Conservation (phyloP, 2,888 invertebrate genomes). For the Leptogaster cylindrica region DNA sequence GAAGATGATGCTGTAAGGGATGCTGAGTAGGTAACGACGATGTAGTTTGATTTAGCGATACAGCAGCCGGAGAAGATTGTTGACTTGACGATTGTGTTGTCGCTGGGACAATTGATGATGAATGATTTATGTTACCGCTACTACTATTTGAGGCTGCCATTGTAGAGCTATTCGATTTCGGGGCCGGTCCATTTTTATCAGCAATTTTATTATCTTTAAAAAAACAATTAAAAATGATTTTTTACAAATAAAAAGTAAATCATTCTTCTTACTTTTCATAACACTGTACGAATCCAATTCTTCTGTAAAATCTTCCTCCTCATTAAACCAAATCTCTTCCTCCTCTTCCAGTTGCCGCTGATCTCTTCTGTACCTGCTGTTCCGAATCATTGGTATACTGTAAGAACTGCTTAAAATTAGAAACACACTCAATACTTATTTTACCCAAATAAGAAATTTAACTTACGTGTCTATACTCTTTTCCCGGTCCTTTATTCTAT, state of each 20-base stretch:
- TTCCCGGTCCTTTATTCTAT: conserved; percentile 86
- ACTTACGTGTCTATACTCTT: conserved; percentile 74
- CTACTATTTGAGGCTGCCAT: conserved; percentile 54
- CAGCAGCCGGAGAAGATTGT: conserved; percentile 30
- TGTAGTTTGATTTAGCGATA: conserved; percentile 35
- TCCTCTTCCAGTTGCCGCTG: conserved; percentile 94
- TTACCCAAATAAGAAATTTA: background rate
- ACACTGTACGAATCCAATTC: conserved; percentile 64
- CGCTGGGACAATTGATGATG: conserved; percentile 54
- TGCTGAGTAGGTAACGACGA: conserved; percentile 61
- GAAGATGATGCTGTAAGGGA: conserved; percentile 48
- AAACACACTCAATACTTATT: background rate
- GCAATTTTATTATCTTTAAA: conserved; percentile 51
- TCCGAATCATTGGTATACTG: conserved; percentile 72
- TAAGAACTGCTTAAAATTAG: conserved; percentile 28
- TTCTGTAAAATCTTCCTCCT: conserved; percentile 92
- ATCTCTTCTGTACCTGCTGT: conserved; percentile 83
- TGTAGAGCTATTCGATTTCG: conserved; percentile 54
- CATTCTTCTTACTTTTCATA: conserved; percentile 57
- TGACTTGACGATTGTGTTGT: conserved; percentile 44
- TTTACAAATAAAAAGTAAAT: background rate
- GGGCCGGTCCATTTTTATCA: conserved; percentile 61
- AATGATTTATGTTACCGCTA: conserved; percentile 55
- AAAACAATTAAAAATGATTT: too few relatives aligned
- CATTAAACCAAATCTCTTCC: conserved; percentile 99